These are phyloP conservation scores for Takifugu bimaculatus DNA, from an alignment of 2,113 vertebrate species.

Conservation along the genomic window DNA sequence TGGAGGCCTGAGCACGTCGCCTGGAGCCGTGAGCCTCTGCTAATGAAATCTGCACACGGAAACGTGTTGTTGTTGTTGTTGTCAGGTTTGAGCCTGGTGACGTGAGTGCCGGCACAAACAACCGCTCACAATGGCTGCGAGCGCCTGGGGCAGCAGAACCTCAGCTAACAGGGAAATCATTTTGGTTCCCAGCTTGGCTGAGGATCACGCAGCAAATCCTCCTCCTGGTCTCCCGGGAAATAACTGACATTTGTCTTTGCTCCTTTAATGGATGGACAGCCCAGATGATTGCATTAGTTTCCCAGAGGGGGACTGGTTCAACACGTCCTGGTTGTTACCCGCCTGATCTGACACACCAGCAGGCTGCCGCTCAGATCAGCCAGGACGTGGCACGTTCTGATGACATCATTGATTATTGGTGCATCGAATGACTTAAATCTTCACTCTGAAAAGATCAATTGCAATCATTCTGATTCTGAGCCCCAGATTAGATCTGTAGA, in stretches of 20 bases:
- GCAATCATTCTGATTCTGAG: too few relatives aligned
- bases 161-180: conserved; percentile 31
- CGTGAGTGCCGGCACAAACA: background rate
- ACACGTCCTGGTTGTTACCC: conserved; percentile 36
- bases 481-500: too few relatives aligned
- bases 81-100: background rate
- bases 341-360: conserved; percentile 30
- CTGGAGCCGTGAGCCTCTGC: conserved; percentile 30
- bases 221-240: conserved; percentile 38
- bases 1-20: conserved; percentile 9
- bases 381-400: too few relatives aligned
- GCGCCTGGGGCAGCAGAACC: conserved; percentile 9
- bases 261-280: conserved; percentile 44
- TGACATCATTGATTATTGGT: too few relatives aligned
- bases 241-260: conserved; percentile 51
- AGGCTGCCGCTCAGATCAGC: background rate
- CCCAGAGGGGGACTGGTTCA: conserved; percentile 26
- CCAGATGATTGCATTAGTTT: conserved; percentile 47
- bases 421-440: conserved; percentile 13
- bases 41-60: conserved; percentile 20
- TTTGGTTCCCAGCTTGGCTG: conserved; percentile 18
- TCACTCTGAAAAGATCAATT: conserved; percentile 8
- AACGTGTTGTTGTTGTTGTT: too few relatives aligned
- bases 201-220: conserved; percentile 30
- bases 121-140: conserved; percentile 2